These are phyloP conservation scores for Metridium senile DNA, from an alignment of 92 coral and sea anemone species.

Conservation along the genomic window DNA sequence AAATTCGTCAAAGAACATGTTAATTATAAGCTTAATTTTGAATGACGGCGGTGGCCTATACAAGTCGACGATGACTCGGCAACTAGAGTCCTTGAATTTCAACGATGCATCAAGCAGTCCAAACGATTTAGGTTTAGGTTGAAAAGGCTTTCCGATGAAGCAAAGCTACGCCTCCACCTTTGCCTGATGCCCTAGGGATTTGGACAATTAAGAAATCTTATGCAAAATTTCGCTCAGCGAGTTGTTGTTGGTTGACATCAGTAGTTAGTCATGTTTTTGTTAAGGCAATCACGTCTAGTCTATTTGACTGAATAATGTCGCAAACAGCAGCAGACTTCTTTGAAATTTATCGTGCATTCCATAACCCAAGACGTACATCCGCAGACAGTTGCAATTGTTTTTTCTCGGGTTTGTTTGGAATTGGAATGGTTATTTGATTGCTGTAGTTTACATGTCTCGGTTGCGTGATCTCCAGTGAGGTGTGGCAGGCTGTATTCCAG, in stretches of 20 bases:
- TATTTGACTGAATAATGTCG: not conserved
- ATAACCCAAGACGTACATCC: not conserved
- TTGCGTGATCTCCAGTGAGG: too few relatives aligned
- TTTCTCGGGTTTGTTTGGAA: not conserved
- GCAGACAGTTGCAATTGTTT: not conserved
- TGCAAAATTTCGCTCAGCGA: not conserved
- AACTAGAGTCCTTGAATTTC: not conserved
- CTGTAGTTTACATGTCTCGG: too few relatives aligned
- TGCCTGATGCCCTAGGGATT: not conserved
- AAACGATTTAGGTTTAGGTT: constrained; percentile 3
- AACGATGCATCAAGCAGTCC: not conserved
- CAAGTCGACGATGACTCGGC: not conserved
- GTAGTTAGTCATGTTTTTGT: not conserved
- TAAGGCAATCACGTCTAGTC: not conserved
- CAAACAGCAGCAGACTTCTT: not conserved
- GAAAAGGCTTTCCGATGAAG: not conserved
- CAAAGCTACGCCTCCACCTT: not conserved
- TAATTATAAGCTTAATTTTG: not conserved
- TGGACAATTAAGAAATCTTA: not conserved
- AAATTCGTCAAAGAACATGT: too few relatives aligned
- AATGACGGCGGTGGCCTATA: constrained; percentile 6
- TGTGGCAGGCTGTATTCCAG: too few relatives aligned
- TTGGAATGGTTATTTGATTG: not conserved
- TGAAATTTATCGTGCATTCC: not conserved
- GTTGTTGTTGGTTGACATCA: not conserved